phyloP scores from a whole-genome alignment of 2,888 invertebrate species.

The Bibio marci region DNA sequence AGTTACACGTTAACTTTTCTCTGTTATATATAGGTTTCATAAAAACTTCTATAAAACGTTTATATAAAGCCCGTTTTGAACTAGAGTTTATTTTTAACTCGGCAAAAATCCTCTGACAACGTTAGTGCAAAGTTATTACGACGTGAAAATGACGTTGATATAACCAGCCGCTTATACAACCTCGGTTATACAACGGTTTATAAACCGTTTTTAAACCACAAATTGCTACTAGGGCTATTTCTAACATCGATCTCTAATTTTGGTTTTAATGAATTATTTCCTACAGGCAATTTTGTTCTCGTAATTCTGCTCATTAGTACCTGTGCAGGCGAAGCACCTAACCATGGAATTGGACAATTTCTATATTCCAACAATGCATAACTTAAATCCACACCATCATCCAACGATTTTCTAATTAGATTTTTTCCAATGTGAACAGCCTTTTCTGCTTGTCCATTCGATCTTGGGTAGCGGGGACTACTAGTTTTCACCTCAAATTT shows the following conservation, averaged over 20 bases:
- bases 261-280: not conserved
- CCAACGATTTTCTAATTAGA: not conserved
- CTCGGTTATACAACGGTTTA: too few relatives aligned
- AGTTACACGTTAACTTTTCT: too few relatives aligned
- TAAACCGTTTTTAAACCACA: too few relatives aligned
- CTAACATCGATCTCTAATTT: not conserved
- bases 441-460: conserved; percentile 1
- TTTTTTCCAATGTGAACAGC: not conserved
- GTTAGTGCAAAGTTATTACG: too few relatives aligned
- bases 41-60: too few relatives aligned
- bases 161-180: too few relatives aligned
- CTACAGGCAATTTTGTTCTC: not conserved
- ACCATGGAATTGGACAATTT: not conserved
- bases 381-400: not conserved
- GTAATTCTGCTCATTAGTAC: not conserved
- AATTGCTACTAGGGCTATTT: too few relatives aligned
- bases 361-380: not conserved
- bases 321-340: not conserved
- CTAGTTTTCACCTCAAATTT: not conserved
- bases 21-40: too few relatives aligned
- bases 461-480: not conserved
- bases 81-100: too few relatives aligned
- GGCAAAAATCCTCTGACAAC: too few relatives aligned
- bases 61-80: too few relatives aligned
- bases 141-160: too few relatives aligned